These are phyloP conservation scores for Phragmatobia fuliginosa DNA, from an alignment of 2,888 invertebrate genomes.

Conservation along the genomic window DNA sequence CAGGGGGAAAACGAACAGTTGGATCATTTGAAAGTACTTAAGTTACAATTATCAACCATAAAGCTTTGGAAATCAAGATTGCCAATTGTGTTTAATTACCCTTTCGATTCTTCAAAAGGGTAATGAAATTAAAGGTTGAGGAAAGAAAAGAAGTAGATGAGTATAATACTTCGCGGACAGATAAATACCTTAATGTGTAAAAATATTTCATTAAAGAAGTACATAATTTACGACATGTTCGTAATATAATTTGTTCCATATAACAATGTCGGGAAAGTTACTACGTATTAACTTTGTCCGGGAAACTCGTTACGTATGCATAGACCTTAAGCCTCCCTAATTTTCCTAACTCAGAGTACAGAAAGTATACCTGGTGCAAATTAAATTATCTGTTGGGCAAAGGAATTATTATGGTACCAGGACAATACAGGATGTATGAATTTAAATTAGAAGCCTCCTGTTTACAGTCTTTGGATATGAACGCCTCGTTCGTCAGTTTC, in stretches of 20 bases:
- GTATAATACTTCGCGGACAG: neutral
- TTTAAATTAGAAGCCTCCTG: slow-evolving; percentile 42
- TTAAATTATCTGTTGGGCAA: slow-evolving; percentile 40
- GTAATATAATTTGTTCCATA: neutral
- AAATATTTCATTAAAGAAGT: neutral
- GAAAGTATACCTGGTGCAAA: slow-evolving; percentile 39
- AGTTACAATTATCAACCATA: neutral
- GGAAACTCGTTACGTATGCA: slow-evolving; percentile 12
- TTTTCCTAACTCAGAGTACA: slow-evolving; percentile 25
- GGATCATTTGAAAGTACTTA: neutral
- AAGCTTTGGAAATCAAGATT: too few relatives aligned
- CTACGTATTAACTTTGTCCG: neutral
- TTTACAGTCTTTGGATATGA: slow-evolving; percentile 30
- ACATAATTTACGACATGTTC: neutral
- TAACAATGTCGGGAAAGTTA: slow-evolving; percentile 1
- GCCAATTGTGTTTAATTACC: too few relatives aligned
- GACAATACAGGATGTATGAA: slow-evolving; percentile 49
- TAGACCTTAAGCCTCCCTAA: slow-evolving; percentile 18
- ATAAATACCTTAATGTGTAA: neutral
- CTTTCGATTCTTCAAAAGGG: too few relatives aligned
- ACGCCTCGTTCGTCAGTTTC: slow-evolving; percentile 12
- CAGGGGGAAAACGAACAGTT: neutral
- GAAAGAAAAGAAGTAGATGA: too few relatives aligned
- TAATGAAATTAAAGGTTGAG: too few relatives aligned
- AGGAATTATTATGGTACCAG: slow-evolving; percentile 33